phyloP scores from a whole-genome alignment of 1,140 invertebrate genomes.

The Achroia grisella region DNA sequence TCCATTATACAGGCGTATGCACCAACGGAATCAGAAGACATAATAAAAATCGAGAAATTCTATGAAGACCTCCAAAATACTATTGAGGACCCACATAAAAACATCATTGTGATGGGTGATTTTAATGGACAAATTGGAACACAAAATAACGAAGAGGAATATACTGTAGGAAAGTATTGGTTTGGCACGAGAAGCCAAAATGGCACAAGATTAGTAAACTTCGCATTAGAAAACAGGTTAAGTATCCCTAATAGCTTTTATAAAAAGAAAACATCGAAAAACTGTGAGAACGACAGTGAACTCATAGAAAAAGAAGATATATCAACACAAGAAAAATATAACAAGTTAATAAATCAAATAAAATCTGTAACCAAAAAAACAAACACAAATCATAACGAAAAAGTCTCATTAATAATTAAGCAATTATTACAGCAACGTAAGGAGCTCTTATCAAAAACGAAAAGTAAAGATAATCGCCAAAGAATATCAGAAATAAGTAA shows the following conservation, averaged over 20 bases:
- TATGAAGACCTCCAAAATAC: not conserved
- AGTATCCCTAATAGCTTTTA: conserved; percentile 1
- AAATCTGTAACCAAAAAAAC: conserved; percentile 7
- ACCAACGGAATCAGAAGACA: not conserved
- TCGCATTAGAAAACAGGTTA: not conserved
- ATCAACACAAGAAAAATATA: conserved; percentile 14
- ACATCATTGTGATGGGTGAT: conserved; percentile 1
- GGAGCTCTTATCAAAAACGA: conserved; percentile 12
- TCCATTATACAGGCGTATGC: not conserved
- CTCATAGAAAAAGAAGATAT: conserved; percentile 1
- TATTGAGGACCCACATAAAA: not conserved
- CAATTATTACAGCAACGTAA: conserved; percentile 17
- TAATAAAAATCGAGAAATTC: no score
- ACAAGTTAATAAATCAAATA: conserved; percentile 9
- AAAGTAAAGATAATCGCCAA: conserved; percentile 15
- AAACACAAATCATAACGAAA: conserved; percentile 7
- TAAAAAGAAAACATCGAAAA: not conserved
- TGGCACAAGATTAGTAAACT: not conserved
- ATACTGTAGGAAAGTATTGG: not conserved
- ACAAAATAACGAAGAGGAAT: not conserved
- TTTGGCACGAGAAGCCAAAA: not conserved
- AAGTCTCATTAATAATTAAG: conserved; percentile 12
- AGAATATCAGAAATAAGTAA: conserved; percentile 21
- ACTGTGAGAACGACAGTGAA: conserved; percentile 6
- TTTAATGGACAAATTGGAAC: not conserved